Conservation (phyloP, 2,113 vertebrate genomes). For the Zosterops pallidus region DNA sequence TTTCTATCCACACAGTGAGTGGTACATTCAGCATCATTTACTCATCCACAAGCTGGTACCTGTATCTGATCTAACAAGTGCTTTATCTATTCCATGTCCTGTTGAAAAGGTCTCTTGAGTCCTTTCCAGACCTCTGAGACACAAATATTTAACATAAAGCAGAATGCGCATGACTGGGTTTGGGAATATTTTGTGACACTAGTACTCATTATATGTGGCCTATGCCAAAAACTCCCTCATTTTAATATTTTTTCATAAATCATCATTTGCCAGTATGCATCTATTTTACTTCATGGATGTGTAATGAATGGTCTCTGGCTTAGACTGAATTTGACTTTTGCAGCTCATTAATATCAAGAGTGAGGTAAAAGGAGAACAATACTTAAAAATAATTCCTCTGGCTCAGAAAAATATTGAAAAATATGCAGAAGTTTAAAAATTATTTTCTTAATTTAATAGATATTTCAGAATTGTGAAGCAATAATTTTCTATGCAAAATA, state of each 20-base stretch:
- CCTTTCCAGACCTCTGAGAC: not conserved
- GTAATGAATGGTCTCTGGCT: not conserved
- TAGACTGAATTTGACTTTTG: not conserved
- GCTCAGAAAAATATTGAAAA: not conserved
- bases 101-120: not conserved
- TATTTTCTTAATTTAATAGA: not conserved
- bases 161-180: not conserved
- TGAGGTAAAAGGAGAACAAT: not conserved
- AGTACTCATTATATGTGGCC: not conserved
- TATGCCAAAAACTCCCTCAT: not conserved
- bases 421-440: not conserved
- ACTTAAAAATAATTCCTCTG: not conserved
- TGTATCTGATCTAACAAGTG: not conserved
- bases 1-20: not conserved
- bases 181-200: not conserved
- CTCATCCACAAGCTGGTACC: not conserved
- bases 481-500: not conserved
- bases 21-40: not conserved
- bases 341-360: not conserved
- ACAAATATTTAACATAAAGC: not conserved
- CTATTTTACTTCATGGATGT: not conserved
- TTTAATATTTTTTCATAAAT: constrained; percentile 15
- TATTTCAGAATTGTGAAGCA: not conserved
- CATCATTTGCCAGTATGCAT: not conserved
- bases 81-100: not conserved